A percentile compares a stretch with the other conserved stretches of the same genome.
phyloP scores from a whole-genome alignment of 1,140 invertebrate species.

The Saccostrea glomerata region DNA sequence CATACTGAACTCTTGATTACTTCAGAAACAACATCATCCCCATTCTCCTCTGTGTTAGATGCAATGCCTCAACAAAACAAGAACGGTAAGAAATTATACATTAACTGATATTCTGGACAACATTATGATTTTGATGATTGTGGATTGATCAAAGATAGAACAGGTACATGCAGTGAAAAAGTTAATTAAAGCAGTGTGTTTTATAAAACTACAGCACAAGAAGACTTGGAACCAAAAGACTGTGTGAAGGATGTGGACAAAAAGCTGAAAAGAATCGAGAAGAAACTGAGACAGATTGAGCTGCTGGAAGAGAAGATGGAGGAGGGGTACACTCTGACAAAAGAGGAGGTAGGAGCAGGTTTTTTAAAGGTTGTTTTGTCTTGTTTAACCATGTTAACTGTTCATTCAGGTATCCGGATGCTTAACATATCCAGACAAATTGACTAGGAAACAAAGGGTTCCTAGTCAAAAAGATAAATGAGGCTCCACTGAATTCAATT shows the following conservation, averaged over 20 bases:
- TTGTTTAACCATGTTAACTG: no score
- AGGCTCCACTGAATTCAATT: no score
- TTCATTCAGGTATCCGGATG: no score
- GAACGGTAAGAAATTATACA: background rate
- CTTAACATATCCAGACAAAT: no score
- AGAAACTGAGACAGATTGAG: conserved; percentile 52
- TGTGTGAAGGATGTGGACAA: background rate
- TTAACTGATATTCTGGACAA: background rate
- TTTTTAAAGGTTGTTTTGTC: no score
- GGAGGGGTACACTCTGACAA: conserved; percentile 40
- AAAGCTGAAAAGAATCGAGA: conserved; percentile 46
- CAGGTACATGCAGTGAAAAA: no score
- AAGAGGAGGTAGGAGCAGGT: conserved; percentile 44
- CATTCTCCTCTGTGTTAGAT: background rate
- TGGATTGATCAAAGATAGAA: no score
- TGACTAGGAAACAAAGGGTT: no score
- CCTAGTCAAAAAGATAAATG: no score
- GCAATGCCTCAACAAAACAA: background rate
- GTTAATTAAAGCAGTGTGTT: no score
- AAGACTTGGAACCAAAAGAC: background rate
- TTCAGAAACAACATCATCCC: background rate
- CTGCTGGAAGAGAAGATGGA: conserved; percentile 39
- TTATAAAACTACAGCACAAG: background rate
- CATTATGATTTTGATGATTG: no score
- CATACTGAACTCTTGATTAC: background rate